These are phyloP conservation scores for Teleopsis dalmanni DNA, from an alignment of 1,140 invertebrate species.

Conservation along the genomic window DNA sequence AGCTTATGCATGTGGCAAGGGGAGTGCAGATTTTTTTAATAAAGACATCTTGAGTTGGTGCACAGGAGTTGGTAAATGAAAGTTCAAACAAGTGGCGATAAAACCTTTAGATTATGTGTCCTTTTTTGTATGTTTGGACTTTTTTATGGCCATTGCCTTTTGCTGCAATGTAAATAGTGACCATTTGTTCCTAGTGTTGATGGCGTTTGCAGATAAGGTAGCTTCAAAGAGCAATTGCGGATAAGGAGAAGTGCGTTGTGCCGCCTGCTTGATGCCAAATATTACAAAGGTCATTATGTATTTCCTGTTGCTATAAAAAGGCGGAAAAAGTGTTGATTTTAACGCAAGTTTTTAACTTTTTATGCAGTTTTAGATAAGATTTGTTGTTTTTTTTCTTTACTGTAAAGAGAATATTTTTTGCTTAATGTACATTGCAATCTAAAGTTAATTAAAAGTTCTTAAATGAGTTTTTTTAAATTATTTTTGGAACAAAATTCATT, in stretches of 20 bases:
- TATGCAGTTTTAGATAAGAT: not conserved
- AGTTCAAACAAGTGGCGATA: slow-evolving; percentile 29
- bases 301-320: slow-evolving; percentile 14
- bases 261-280: not conserved
- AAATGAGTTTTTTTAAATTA: too few relatives aligned
- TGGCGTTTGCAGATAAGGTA: slow-evolving; percentile 14
- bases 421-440: not conserved
- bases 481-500: too few relatives aligned
- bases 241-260: too few relatives aligned
- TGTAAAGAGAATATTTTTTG: slow-evolving; percentile 7
- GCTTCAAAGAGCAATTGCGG: slow-evolving; percentile 5
- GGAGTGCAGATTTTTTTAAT: too few relatives aligned
- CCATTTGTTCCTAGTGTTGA: too few relatives aligned
- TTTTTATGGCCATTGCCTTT: not conserved
- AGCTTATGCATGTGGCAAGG: too few relatives aligned
- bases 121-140: not conserved
- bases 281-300: slow-evolving; percentile 10
- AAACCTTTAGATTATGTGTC: slow-evolving; percentile 38
- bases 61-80: slow-evolving; percentile 7
- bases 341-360: slow-evolving; percentile 2
- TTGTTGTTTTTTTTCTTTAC: slow-evolving; percentile 3
- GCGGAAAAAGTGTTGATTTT: slow-evolving; percentile 8
- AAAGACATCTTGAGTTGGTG: slow-evolving; percentile 25
- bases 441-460: slow-evolving; percentile 8
- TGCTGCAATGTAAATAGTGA: too few relatives aligned